Conservation (phyloP, 2,113 vertebrate species). For the Dasyurus viverrinus region DNA sequence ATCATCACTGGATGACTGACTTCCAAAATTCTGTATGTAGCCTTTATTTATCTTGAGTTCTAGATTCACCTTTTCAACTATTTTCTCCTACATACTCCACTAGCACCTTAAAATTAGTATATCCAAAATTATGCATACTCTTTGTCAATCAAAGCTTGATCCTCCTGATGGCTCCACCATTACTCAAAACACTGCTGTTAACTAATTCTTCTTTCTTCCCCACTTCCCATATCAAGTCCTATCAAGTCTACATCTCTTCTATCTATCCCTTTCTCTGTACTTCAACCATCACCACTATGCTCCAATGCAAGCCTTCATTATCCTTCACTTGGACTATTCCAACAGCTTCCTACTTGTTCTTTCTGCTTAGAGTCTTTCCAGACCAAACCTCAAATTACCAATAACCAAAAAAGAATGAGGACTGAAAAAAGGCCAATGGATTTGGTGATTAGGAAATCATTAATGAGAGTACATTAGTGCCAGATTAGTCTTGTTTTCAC, state of each 20-base stretch:
- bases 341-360: background rate
- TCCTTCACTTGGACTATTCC: background rate
- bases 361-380: background rate
- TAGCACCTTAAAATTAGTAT: background rate
- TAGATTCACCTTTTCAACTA: background rate
- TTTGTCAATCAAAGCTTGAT: background rate
- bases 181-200: background rate
- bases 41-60: background rate
- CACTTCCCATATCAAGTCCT: background rate
- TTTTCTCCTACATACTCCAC: background rate
- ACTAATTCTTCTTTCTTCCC: background rate
- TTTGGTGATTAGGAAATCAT: constrained; percentile 2
- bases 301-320: background rate
- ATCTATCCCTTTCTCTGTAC: background rate
- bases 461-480: background rate
- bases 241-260: background rate
- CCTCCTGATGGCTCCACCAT: background rate
- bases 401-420: background rate
- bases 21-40: background rate
- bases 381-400: background rate
- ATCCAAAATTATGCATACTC: background rate
- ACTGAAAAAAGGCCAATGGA: background rate
- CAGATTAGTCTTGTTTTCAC: background rate
- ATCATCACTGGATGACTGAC: background rate
- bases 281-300: background rate